Conservation (phyloP, 1,140 invertebrate genomes). For the Samia ricini region DNA sequence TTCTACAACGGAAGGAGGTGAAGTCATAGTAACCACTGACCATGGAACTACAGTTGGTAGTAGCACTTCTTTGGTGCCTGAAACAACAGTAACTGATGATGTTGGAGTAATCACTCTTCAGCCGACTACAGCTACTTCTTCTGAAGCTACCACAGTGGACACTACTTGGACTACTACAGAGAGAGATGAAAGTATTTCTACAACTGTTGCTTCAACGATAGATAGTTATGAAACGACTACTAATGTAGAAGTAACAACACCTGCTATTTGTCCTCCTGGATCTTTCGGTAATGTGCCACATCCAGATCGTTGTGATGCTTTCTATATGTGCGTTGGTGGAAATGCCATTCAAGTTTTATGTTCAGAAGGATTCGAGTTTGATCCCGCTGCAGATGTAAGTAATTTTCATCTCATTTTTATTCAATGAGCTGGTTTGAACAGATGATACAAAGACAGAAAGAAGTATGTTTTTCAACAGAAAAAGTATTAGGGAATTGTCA, state of each 20-base stretch:
- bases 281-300: background rate
- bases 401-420: no score
- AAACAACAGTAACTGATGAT: background rate
- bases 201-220: background rate
- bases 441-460: no score
- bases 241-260: background rate
- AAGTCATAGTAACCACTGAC: background rate
- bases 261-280: background rate
- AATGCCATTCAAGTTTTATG: constrained; percentile 8
- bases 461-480: no score
- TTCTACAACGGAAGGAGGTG: background rate
- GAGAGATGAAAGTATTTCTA: background rate
- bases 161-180: background rate
- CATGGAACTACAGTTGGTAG: background rate
- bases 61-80: background rate
- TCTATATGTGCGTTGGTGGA: constrained; percentile 13
- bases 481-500: no score
- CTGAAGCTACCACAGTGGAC: background rate
- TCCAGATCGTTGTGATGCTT: background rate
- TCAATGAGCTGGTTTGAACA: no score
- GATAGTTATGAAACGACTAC: background rate
- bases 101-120: background rate
- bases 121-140: background rate
- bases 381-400: background rate
- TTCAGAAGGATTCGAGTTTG: constrained; percentile 13